A percentile compares a stretch with the other conserved stretches of the same genome.
phyloP scores from a whole-genome alignment of 2,888 invertebrate species.

The Drosophila quasianomalipes region DNA sequence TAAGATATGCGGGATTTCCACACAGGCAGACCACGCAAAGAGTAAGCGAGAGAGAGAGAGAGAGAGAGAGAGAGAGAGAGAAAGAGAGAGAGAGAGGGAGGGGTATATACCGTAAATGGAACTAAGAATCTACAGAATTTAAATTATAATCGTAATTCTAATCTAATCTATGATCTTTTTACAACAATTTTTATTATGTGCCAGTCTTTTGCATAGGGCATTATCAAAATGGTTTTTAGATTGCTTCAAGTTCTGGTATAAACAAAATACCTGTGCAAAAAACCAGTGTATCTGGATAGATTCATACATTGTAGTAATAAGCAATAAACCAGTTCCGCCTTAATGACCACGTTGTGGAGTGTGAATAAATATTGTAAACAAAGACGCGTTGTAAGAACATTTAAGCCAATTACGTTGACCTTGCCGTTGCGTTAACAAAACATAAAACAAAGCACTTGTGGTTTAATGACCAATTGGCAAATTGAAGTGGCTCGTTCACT shows the following conservation, averaged over 20 bases:
- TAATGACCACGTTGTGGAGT: conserved; percentile 55
- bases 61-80: not conserved
- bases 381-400: conserved; percentile 37
- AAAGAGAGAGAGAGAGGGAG: not conserved
- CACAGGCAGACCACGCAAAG: conserved; percentile 41
- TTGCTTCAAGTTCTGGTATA: not conserved
- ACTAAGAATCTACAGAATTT: not conserved
- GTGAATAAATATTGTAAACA: conserved; percentile 57
- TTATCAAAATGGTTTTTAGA: not conserved
- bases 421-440: conserved; percentile 42
- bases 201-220: not conserved
- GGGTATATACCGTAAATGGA: not conserved
- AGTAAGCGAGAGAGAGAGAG: not conserved
- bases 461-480: conserved; percentile 24
- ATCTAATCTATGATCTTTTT: not conserved
- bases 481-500: conserved; percentile 8
- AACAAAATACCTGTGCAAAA: not conserved
- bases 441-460: conserved; percentile 26
- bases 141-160: not conserved
- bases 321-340: conserved; percentile 47
- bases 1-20: conserved; percentile 19
- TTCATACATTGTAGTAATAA: not conserved
- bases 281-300: not conserved
- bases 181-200: not conserved
- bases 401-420: conserved; percentile 50